Evolutionary conservation across 2,888 invertebrate genomes (phyloP).

Genomic region (Lasioglossum vierecki): DNA sequence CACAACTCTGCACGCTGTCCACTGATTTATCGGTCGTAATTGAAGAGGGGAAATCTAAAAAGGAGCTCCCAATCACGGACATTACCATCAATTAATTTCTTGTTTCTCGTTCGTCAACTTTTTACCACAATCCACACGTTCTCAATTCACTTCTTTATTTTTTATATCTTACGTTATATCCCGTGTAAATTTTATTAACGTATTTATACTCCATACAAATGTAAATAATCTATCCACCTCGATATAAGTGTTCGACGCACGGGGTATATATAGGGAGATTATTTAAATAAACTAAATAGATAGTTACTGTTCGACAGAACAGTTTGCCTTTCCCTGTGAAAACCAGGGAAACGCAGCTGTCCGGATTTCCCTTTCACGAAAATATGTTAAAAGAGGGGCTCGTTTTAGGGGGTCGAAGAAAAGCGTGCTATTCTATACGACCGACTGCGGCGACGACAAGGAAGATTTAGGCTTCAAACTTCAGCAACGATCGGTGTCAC

Average conservation of each 20-base stretch:
- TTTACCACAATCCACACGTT: background rate
- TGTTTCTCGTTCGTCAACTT: background rate
- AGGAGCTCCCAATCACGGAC: background rate
- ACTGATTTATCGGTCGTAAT: slow-evolving; percentile 73
- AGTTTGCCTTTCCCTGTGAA: background rate
- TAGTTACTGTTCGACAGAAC: background rate
- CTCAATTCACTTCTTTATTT: background rate
- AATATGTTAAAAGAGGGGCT: slow-evolving; percentile 32
- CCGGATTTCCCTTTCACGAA: background rate
- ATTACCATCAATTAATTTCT: slow-evolving; percentile 14
- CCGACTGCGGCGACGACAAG: slow-evolving; percentile 81
- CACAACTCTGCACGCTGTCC: slow-evolving; percentile 9
- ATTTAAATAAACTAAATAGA: background rate
- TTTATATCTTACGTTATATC: background rate
- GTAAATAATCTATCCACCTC: background rate
- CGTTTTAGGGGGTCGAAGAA: slow-evolving; percentile 80
- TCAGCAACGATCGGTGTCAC: slow-evolving; percentile 80
- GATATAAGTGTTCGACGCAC: background rate
- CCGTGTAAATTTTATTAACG: background rate
- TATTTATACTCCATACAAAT: background rate
- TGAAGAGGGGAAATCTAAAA: slow-evolving; percentile 57
- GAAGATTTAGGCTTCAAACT: slow-evolving; percentile 77
- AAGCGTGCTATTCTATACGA: slow-evolving; percentile 80
- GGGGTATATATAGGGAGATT: background rate
- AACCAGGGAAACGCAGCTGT: background rate